Conservation (phyloP, 1,140 invertebrate genomes). For the Caerostris darwini region DNA sequence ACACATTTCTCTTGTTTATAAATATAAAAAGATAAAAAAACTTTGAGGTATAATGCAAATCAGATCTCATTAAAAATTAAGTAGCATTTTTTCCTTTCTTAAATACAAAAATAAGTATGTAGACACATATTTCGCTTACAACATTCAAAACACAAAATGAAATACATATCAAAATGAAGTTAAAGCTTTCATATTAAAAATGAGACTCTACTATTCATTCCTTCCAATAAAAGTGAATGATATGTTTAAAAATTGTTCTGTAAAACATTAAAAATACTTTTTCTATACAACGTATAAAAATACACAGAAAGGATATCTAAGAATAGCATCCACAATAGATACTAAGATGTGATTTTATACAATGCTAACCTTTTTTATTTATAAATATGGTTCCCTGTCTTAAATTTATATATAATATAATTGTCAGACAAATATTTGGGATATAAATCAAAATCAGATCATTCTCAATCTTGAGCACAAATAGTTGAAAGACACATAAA, state of each 20-base stretch:
- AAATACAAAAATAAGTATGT: slow-evolving; percentile 23
- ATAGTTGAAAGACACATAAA: neutral
- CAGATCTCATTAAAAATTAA: slow-evolving; percentile 25
- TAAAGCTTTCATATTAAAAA: neutral
- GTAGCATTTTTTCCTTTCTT: neutral
- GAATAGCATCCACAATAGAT: neutral
- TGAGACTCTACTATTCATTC: neutral
- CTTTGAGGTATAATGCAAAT: slow-evolving; percentile 8
- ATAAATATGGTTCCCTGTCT: neutral
- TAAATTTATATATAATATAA: neutral
- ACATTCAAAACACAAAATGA: neutral
- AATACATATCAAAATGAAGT: slow-evolving; percentile 1
- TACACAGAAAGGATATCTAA: neutral
- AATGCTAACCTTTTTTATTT: neutral
- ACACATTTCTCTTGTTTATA: neutral
- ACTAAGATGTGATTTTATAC: neutral
- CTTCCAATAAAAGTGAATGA: slow-evolving; percentile 7
- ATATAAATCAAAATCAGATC: neutral
- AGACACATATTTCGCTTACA: neutral
- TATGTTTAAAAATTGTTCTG: neutral
- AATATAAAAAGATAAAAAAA: slow-evolving; percentile 8
- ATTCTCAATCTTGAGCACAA: slow-evolving; percentile 2
- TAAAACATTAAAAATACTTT: neutral
- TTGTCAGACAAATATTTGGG: neutral
- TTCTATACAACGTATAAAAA: neutral